A percentile compares a stretch with the other conserved stretches of the same genome.
Evolutionary conservation across 2,888 invertebrate genomes (phyloP).

Genomic region (Altica lythri): DNA sequence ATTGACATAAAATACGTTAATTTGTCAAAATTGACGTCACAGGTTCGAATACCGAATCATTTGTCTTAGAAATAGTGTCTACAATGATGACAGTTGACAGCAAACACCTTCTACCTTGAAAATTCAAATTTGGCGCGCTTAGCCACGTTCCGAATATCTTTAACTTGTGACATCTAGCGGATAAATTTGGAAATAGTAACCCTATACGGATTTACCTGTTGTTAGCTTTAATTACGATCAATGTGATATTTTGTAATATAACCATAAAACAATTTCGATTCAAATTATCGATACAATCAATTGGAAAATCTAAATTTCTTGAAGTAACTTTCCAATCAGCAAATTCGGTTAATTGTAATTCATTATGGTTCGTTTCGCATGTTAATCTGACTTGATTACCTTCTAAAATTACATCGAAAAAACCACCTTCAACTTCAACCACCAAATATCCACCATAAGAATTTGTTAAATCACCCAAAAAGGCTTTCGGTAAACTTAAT

Average conservation of each 20-base stretch:
- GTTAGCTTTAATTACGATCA: conserved; percentile 66
- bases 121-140: too few relatives aligned
- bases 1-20: too few relatives aligned
- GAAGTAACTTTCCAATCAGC: conserved; percentile 65
- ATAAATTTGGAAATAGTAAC: too few relatives aligned
- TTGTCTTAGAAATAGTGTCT: too few relatives aligned
- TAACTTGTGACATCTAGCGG: too few relatives aligned
- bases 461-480: conserved; percentile 84
- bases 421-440: conserved; percentile 71
- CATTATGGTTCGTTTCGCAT: conserved; percentile 35
- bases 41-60: too few relatives aligned
- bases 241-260: conserved; percentile 84
- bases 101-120: too few relatives aligned
- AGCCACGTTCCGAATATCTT: too few relatives aligned
- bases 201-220: conserved; percentile 40
- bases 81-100: too few relatives aligned
- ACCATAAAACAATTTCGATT: conserved; percentile 85
- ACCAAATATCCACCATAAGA: conserved; percentile 90
- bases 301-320: conserved; percentile 45
- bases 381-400: conserved; percentile 63
- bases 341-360: conserved; percentile 73
- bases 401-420: conserved; percentile 74
- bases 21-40: too few relatives aligned
- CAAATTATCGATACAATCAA: conserved; percentile 61
- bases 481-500: conserved; percentile 68